Evolutionary conservation across 1,140 invertebrate species (phyloP).

Genomic region (Sogatella furcifera): DNA sequence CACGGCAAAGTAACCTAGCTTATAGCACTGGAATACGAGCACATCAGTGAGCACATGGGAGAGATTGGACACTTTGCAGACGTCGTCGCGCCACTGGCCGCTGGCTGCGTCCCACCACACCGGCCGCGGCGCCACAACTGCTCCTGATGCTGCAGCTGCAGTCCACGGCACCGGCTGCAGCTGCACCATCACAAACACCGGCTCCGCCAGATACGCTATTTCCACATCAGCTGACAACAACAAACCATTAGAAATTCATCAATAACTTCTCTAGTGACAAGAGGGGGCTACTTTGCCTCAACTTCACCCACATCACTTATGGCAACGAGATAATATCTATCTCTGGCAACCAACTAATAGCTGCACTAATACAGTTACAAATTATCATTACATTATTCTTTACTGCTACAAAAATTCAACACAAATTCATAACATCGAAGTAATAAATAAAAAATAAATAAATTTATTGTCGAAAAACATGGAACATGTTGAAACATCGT

Average conservation of each 20-base stretch:
- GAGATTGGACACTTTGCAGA: slow-evolving; percentile 44
- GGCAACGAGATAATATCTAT: too few species aligned
- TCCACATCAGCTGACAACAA: slow-evolving; percentile 36
- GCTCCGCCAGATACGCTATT: slow-evolving; percentile 48
- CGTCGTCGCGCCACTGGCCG: slow-evolving; percentile 56
- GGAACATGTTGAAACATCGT: too few species aligned
- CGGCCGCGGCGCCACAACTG: slow-evolving; percentile 41
- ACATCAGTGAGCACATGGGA: slow-evolving; percentile 39
- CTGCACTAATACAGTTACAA: too few species aligned
- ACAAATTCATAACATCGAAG: too few species aligned
- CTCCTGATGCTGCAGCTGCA: slow-evolving; percentile 31
- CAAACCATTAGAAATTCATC: background rate
- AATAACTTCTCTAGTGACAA: too few species aligned
- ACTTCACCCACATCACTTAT: too few species aligned
- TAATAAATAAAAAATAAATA: too few species aligned
- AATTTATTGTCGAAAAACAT: too few species aligned
- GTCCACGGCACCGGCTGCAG: slow-evolving; percentile 21
- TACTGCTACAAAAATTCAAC: too few species aligned
- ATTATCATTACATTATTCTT: too few species aligned
- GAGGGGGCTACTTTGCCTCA: too few species aligned
- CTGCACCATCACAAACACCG: slow-evolving; percentile 53
- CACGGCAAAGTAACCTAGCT: slow-evolving; percentile 70
- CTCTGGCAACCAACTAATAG: too few species aligned
- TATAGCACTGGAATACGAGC: slow-evolving; percentile 66
- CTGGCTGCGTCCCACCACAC: slow-evolving; percentile 56